A percentile compares a stretch with the other conserved stretches of the same genome.
phyloP scores from a whole-genome alignment of 1,140 invertebrate genomes.

The Teleogryllus occipitalis region DNA sequence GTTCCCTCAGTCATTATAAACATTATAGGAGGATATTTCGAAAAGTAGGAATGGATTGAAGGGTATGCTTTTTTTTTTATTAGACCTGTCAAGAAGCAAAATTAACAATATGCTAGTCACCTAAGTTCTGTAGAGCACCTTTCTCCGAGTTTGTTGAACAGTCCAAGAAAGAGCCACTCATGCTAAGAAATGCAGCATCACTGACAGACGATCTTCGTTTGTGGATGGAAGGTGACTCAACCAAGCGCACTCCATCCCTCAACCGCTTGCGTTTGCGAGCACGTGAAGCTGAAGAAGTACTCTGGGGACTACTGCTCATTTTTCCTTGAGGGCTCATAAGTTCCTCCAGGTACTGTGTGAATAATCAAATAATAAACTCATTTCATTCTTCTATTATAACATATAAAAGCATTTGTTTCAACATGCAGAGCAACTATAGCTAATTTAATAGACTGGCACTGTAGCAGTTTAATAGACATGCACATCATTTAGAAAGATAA shows the following conservation, averaged over 20 bases:
- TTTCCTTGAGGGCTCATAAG: constrained; percentile 28
- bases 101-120: background rate
- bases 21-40: too few relatives aligned
- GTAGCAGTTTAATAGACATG: too few relatives aligned
- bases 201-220: constrained; percentile 75
- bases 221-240: constrained; percentile 46
- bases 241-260: constrained; percentile 47
- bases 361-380: background rate
- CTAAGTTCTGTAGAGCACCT: background rate
- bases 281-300: constrained; percentile 23
- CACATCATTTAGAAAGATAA: too few relatives aligned
- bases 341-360: constrained; percentile 38
- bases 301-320: constrained; percentile 20
- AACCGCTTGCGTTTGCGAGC: constrained; percentile 65
- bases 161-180: constrained; percentile 79
- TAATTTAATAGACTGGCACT: too few relatives aligned
- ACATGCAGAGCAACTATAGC: too few relatives aligned
- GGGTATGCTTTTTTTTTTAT: too few relatives aligned
- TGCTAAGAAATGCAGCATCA: constrained; percentile 72
- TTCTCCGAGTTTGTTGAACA: constrained; percentile 65
- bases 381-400: too few relatives aligned
- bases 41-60: too few relatives aligned
- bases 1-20: too few relatives aligned
- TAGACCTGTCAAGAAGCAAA: too few relatives aligned
- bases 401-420: too few relatives aligned